These are phyloP conservation scores for Vidua chalybeata DNA, from an alignment of 2,113 vertebrate species.

Conservation along the genomic window DNA sequence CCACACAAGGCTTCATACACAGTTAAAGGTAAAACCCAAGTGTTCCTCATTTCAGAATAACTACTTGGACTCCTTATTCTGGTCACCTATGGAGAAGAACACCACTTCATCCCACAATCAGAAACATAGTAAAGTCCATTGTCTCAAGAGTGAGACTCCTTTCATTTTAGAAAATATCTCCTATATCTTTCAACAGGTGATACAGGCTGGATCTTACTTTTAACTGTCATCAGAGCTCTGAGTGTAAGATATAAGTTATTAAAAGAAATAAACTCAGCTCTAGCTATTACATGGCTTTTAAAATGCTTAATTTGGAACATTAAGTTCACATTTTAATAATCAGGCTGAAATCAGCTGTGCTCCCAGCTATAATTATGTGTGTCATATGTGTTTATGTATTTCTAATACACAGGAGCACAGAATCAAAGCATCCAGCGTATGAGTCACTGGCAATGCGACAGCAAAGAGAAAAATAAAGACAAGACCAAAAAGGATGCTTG, in stretches of 20 bases:
- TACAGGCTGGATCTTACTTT: not conserved
- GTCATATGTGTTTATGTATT: constrained; percentile 15
- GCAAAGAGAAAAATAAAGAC: not conserved
- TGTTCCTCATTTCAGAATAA: not conserved
- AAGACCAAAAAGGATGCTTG: not conserved
- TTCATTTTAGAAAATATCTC: not conserved
- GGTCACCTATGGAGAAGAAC: not conserved
- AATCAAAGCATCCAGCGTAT: constrained; percentile 14
- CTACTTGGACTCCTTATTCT: not conserved
- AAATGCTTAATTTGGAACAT: not conserved
- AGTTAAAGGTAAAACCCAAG: not conserved
- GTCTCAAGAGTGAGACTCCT: not conserved
- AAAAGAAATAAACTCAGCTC: not conserved
- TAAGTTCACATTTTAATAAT: not conserved
- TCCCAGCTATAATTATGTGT: constrained; percentile 16
- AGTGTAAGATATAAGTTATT: not conserved
- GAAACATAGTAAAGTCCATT: not conserved
- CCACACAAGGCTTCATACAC: not conserved
- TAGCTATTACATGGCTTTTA: not conserved
- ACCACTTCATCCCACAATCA: not conserved
- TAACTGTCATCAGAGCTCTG: not conserved
- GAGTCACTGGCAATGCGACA: constrained; percentile 5
- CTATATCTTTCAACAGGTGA: not conserved
- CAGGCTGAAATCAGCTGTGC: not conserved
- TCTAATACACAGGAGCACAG: not conserved